Evolutionary conservation across 2,797 vertebrate species (phyloP).

Genomic region (Dipus sagitta): DNA sequence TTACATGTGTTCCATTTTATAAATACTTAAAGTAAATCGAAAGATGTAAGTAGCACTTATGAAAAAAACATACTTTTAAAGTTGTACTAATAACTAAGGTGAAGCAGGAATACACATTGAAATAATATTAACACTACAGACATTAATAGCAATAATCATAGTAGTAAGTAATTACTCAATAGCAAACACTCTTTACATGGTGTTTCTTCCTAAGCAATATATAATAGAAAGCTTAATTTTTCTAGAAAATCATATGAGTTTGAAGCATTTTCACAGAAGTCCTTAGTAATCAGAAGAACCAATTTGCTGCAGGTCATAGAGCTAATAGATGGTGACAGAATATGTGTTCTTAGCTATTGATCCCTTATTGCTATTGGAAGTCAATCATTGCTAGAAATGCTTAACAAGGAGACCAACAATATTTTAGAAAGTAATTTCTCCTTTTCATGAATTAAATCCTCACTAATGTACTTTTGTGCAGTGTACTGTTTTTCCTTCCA

Average conservation of each 20-base stretch:
- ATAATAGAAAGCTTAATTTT: neutral
- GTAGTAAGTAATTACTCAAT: neutral
- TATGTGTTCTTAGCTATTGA: neutral
- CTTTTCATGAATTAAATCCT: neutral
- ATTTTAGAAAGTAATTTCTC: neutral
- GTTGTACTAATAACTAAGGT: neutral
- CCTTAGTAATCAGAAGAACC: neutral
- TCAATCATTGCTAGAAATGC: neutral
- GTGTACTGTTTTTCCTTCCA: neutral
- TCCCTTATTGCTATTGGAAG: neutral
- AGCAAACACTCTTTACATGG: neutral
- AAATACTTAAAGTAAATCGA: neutral
- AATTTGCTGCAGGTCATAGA: neutral
- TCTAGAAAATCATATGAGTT: neutral
- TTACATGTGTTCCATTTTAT: neutral
- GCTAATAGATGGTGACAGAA: neutral
- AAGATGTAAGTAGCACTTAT: neutral
- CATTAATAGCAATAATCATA: neutral
- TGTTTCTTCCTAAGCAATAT: neutral
- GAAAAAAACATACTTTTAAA: neutral
- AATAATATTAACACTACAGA: no score
- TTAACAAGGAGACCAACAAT: neutral
- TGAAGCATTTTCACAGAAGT: neutral
- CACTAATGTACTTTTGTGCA: neutral
- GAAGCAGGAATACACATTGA: neutral